Evolutionary conservation across 2,797 vertebrate genomes (phyloP).

Genomic region (Alauda arvensis): DNA sequence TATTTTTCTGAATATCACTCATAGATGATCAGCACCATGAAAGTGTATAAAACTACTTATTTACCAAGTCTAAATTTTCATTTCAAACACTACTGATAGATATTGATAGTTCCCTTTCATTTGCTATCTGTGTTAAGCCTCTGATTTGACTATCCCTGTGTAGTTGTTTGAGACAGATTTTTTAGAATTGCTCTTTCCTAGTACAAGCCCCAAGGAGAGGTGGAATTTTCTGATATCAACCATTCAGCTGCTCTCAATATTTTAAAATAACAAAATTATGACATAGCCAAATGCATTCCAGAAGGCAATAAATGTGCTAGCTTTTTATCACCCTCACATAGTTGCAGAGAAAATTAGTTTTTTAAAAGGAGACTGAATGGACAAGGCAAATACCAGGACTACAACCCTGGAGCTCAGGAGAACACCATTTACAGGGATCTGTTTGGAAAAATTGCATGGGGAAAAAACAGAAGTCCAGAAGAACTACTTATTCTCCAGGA

Average conservation of each 20-base stretch:
- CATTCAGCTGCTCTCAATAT: not conserved
- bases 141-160: not conserved
- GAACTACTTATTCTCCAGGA: not conserved
- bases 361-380: not conserved
- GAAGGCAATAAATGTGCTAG: slow-evolving; percentile 13
- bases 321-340: not conserved
- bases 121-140: not conserved
- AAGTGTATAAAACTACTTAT: not conserved
- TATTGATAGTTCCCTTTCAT: not conserved
- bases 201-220: not conserved
- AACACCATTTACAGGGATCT: not conserved
- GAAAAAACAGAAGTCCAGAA: not conserved
- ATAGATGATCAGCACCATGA: not conserved
- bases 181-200: not conserved
- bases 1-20: not conserved
- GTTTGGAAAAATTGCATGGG: not conserved
- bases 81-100: not conserved
- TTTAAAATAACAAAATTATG: not conserved
- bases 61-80: not conserved
- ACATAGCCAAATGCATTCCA: slow-evolving; percentile 5
- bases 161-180: not conserved
- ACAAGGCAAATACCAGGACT: not conserved
- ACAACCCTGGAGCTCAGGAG: not conserved
- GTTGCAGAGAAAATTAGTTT: not conserved
- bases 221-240: slow-evolving; percentile 15